These are phyloP conservation scores for Blera fallax DNA, from an alignment of 2,888 invertebrate species.

Conservation along the genomic window DNA sequence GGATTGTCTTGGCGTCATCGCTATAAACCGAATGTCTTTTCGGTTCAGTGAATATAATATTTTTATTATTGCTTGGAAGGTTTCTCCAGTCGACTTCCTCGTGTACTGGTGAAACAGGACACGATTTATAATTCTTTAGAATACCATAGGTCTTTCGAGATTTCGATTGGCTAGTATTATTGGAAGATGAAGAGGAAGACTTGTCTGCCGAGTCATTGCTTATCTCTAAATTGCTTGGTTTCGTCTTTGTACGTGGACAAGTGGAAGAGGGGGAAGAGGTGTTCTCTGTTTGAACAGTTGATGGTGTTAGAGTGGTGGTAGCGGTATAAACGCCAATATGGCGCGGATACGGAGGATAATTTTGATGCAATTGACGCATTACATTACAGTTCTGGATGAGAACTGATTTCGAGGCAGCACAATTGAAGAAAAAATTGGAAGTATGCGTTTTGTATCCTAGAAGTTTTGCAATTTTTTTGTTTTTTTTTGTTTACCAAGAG, in stretches of 20 bases:
- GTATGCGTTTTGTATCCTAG: conserved; percentile 61
- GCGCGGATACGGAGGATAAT: conserved; percentile 82
- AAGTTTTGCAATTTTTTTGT: neutral
- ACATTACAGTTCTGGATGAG: conserved; percentile 81
- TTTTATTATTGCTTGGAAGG: conserved; percentile 80
- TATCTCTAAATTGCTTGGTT: conserved; percentile 51
- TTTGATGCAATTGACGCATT: conserved; percentile 81
- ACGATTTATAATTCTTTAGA: conserved; percentile 87
- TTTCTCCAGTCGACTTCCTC: conserved; percentile 88
- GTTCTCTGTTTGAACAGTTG: conserved; percentile 41
- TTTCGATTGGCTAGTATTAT: conserved; percentile 74
- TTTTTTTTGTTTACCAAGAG: conserved; percentile 10
- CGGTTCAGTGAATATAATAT: conserved; percentile 76
- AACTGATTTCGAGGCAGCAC: conserved; percentile 81
- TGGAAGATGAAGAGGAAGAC: conserved; percentile 74
- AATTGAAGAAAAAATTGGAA: conserved; percentile 79
- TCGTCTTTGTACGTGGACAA: conserved; percentile 50
- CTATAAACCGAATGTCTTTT: conserved; percentile 82
- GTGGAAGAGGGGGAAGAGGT: conserved; percentile 26
- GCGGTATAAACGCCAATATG: conserved; percentile 80
- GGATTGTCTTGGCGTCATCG: conserved; percentile 83
- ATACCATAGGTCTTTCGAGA: conserved; percentile 83
- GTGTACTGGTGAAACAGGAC: conserved; percentile 91
- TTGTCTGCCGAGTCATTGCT: conserved; percentile 74
- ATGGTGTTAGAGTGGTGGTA: conserved; percentile 61